Evolutionary conservation across 2,113 vertebrate genomes (phyloP).

Genomic region (Monarcha castaneiventris): DNA sequence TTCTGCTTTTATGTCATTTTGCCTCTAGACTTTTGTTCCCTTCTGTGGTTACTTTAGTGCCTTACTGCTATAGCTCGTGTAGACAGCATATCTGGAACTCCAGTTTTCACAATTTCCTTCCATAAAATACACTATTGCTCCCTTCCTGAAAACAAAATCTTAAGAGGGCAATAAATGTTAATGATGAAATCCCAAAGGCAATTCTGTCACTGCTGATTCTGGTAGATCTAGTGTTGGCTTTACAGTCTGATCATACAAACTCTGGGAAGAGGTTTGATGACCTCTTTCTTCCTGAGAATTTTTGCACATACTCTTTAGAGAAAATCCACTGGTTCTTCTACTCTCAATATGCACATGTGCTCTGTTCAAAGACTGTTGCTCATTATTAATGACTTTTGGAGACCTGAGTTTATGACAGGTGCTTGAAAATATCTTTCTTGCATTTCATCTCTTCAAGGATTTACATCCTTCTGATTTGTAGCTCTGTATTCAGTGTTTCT

Average conservation of each 20-base stretch:
- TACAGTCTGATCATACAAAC: neutral
- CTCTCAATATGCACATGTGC: neutral
- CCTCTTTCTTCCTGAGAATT: neutral
- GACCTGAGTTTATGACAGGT: neutral
- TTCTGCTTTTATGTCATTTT: conserved; percentile 7
- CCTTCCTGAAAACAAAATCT: neutral
- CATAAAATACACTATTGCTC: neutral
- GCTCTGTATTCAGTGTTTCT: neutral
- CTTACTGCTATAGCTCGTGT: neutral
- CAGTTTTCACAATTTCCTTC: neutral
- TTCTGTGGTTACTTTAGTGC: neutral
- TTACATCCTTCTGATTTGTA: neutral
- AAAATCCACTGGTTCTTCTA: neutral
- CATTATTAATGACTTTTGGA: neutral
- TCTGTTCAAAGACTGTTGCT: neutral
- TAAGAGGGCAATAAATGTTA: neutral
- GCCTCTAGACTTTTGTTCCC: neutral
- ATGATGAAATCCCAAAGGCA: neutral
- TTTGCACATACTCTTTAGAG: neutral
- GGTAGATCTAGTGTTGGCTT: neutral
- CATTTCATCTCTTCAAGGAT: neutral
- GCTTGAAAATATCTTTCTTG: neutral
- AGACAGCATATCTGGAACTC: neutral
- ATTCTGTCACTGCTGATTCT: neutral
- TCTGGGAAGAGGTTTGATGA: neutral